Evolutionary conservation across 2,888 invertebrate species (phyloP).

Genomic region (Torymus auratus): DNA sequence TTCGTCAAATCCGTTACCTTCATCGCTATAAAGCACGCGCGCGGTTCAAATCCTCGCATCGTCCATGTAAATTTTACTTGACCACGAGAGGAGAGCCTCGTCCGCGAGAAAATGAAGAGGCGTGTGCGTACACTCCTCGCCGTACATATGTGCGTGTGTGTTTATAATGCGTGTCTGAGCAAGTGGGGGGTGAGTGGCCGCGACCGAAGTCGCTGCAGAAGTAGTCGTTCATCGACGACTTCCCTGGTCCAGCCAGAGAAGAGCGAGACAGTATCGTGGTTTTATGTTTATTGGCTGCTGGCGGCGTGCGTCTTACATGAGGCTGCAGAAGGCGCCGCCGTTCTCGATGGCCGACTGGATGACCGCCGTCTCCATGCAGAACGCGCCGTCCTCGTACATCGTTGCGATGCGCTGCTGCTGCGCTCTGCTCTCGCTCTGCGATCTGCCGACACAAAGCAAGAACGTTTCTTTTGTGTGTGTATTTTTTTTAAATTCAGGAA

Average conservation of each 20-base stretch:
- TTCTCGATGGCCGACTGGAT: slow-evolving; percentile 73
- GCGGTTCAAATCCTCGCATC: too few species aligned
- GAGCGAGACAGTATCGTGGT: too few species aligned
- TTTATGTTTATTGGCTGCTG: too few species aligned
- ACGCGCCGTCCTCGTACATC: slow-evolving; percentile 74
- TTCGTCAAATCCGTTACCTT: too few species aligned
- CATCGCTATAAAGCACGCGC: too few species aligned
- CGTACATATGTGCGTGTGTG: neutral
- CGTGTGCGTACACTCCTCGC: neutral
- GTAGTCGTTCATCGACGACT: too few species aligned
- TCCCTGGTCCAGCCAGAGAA: too few species aligned
- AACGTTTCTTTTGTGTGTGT: neutral
- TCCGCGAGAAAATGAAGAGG: neutral
- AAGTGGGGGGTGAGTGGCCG: too few species aligned
- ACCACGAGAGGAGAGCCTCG: slow-evolving; percentile 8
- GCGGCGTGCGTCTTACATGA: slow-evolving; percentile 68
- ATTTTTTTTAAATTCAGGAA: neutral
- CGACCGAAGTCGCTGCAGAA: too few species aligned
- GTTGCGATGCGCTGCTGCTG: slow-evolving; percentile 72
- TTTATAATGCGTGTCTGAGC: neutral
- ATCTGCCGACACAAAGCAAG: slow-evolving; percentile 63
- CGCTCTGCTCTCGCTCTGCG: slow-evolving; percentile 74
- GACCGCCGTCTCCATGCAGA: slow-evolving; percentile 75
- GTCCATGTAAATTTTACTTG: slow-evolving; percentile 35
- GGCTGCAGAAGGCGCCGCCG: slow-evolving; percentile 72